Evolutionary conservation across 1,140 invertebrate species (phyloP).

Genomic region (Ostrea edulis): DNA sequence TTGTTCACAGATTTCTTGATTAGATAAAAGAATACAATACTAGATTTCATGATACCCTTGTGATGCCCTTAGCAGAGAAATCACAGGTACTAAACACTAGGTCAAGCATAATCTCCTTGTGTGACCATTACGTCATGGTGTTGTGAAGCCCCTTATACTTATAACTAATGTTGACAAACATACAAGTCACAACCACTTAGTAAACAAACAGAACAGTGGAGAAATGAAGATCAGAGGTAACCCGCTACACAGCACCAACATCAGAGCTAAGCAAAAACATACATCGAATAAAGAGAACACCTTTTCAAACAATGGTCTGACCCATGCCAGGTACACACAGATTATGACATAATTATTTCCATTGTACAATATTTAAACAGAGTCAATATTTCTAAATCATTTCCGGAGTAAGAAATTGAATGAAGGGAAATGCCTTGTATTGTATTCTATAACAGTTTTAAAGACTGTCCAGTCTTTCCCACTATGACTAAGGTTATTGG

Average conservation of each 20-base stretch:
- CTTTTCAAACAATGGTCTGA: neutral
- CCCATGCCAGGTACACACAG: neutral
- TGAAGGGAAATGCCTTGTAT: neutral
- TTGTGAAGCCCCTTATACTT: neutral
- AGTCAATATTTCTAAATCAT: conserved; percentile 27
- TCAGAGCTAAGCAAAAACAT: neutral
- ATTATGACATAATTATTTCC: neutral
- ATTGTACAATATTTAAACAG: conserved; percentile 30
- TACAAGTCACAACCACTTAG: conserved; percentile 16
- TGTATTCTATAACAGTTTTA: neutral
- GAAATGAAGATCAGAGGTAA: neutral
- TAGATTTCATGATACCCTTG: neutral
- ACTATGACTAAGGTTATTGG: neutral
- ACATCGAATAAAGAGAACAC: neutral
- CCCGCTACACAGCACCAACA: neutral
- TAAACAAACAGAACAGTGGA: neutral
- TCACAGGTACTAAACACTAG: neutral
- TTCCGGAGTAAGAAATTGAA: neutral
- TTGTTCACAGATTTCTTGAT: conserved; percentile 25
- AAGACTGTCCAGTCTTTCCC: neutral
- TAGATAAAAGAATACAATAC: neutral
- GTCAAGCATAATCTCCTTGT: neutral
- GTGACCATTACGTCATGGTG: neutral
- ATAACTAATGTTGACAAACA: conserved; percentile 26
- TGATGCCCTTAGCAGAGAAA: neutral